phyloP scores from a whole-genome alignment of 2,888 invertebrate species.

The Zonitis immaculata region DNA sequence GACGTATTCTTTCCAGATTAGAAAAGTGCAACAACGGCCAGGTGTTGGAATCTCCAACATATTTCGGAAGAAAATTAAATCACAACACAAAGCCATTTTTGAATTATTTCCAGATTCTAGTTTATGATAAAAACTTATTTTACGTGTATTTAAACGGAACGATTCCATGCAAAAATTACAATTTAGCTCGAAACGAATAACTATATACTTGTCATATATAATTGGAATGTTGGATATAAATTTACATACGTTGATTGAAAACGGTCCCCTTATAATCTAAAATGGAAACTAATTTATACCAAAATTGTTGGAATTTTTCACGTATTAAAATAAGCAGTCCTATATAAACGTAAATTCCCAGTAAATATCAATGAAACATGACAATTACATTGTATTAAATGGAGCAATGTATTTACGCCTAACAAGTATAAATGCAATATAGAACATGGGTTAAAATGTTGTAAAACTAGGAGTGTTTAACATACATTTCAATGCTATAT shows the following conservation, averaged over 20 bases:
- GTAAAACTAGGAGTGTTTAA: slow-evolving; percentile 3
- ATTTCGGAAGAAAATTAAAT: too few relatives aligned
- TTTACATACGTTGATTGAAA: slow-evolving; percentile 1
- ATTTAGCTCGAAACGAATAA: too few relatives aligned
- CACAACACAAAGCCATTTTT: too few relatives aligned
- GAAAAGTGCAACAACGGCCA: background rate
- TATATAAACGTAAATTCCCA: background rate
- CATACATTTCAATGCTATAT: background rate
- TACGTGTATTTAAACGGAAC: too few relatives aligned
- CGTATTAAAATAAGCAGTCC: background rate
- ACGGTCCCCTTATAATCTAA: too few relatives aligned
- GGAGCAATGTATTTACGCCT: background rate
- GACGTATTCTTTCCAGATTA: background rate
- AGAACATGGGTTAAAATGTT: background rate
- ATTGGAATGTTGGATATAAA: background rate
- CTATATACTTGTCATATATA: too few relatives aligned
- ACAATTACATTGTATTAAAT: background rate
- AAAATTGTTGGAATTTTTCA: background rate
- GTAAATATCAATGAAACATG: background rate
- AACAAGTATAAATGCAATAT: slow-evolving; percentile 5
- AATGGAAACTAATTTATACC: too few relatives aligned
- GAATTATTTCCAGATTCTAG: too few relatives aligned
- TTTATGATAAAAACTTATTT: too few relatives aligned
- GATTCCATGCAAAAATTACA: too few relatives aligned
- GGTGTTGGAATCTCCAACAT: too few relatives aligned